phyloP scores from a whole-genome alignment of 2,797 vertebrate genomes.

The Erithacus rubecula region DNA sequence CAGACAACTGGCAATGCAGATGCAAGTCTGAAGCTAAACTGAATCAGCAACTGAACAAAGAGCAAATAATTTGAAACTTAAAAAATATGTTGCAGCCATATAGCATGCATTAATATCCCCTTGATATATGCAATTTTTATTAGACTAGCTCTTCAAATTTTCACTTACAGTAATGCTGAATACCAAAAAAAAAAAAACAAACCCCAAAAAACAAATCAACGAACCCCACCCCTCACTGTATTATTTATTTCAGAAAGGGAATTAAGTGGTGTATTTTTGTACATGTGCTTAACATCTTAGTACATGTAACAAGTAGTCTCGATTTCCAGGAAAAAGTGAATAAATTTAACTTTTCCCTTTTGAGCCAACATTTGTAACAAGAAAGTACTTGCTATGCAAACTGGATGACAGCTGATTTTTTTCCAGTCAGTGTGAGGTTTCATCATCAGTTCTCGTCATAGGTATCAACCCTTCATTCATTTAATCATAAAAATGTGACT shows the following conservation, averaged over 20 bases:
- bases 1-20: slow-evolving; percentile 64
- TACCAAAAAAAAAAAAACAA: not conserved
- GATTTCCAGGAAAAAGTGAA: slow-evolving; percentile 7
- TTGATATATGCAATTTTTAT: slow-evolving; percentile 15
- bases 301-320: slow-evolving; percentile 46
- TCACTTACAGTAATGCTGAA: slow-evolving; percentile 28
- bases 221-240: not conserved
- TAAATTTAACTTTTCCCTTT: not conserved
- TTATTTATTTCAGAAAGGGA: slow-evolving; percentile 7
- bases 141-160: slow-evolving; percentile 37
- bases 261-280: slow-evolving; percentile 14
- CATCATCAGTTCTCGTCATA: slow-evolving; percentile 22
- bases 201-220: not conserved
- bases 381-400: slow-evolving; percentile 45
- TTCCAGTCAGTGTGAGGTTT: slow-evolving; percentile 46
- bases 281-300: slow-evolving; percentile 38
- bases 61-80: slow-evolving; percentile 46
- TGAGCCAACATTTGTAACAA: not conserved
- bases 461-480: slow-evolving; percentile 65
- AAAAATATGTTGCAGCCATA: slow-evolving; percentile 17
- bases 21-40: slow-evolving; percentile 51
- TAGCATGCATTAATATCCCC: slow-evolving; percentile 44
- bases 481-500: slow-evolving; percentile 65
- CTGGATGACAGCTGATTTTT: slow-evolving; percentile 29
- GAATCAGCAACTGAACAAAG: slow-evolving; percentile 41